A percentile compares a stretch with the other conserved stretches of the same genome.
These are phyloP conservation scores for Pan paniscus DNA, from an alignment of 2,113 vertebrate genomes.

Conservation along the genomic window DNA sequence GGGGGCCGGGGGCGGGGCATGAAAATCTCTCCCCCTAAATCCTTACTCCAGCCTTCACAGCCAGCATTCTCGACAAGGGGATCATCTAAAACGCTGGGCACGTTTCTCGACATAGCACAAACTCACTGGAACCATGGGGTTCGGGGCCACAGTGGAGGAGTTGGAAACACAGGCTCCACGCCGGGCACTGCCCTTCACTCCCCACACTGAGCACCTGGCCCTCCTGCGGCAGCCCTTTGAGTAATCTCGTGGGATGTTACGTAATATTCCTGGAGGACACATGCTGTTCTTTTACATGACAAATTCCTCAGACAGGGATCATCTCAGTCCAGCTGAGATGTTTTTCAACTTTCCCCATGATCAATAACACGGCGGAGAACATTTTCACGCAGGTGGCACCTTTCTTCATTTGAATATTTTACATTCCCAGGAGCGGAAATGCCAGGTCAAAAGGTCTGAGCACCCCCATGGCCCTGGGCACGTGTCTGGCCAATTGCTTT, in stretches of 20 bases:
- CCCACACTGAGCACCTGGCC: too few relatives aligned
- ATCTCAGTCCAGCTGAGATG: neutral
- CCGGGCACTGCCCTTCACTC: neutral
- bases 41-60: accelerated
- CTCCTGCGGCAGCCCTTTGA: accelerated
- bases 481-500: neutral
- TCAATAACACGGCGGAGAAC: accelerated
- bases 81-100: accelerated
- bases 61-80: accelerated
- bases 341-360: neutral
- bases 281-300: neutral
- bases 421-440: accelerated
- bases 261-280: neutral
- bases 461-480: accelerated
- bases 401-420: neutral
- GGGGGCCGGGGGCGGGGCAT: too few relatives aligned
- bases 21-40: neutral
- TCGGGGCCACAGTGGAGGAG: accelerated
- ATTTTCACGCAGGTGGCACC: accelerated
- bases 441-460: neutral
- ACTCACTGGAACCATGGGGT: accelerated
- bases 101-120: accelerated
- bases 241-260: accelerated
- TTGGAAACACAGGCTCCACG: too few relatives aligned
- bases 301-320: neutral